Evolutionary conservation across 2,113 vertebrate genomes (phyloP).

Genomic region (Lanius ludovicianus): DNA sequence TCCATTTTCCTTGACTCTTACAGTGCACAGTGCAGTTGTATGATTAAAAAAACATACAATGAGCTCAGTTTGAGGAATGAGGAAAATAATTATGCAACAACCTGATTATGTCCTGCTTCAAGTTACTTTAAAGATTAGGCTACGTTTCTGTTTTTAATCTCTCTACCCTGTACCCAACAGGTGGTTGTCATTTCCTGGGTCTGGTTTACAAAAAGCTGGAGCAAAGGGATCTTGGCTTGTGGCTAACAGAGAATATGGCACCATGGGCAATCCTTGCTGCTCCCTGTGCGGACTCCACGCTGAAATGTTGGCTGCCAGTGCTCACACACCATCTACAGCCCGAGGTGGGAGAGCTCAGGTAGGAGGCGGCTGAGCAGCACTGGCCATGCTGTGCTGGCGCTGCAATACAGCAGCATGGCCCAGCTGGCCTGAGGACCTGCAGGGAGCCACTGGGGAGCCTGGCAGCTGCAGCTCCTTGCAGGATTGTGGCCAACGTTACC

Average conservation of each 20-base stretch:
- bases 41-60: neutral
- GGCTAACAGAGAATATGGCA: neutral
- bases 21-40: neutral
- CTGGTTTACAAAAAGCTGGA: neutral
- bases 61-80: constrained; percentile 39
- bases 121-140: neutral
- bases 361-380: neutral
- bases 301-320: neutral
- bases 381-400: rapidly evolving
- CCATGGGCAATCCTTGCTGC: neutral
- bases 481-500: rapidly evolving
- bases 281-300: rapidly evolving
- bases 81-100: constrained; percentile 30
- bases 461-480: neutral
- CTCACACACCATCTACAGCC: neutral
- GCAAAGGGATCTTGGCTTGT: neutral
- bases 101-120: neutral
- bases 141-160: neutral
- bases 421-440: neutral
- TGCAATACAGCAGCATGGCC: neutral
- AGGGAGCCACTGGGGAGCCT: neutral
- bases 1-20: neutral
- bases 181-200: neutral
- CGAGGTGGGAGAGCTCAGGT: rapidly evolving
- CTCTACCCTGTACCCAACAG: neutral